Evolutionary conservation across 2,797 vertebrate species (phyloP), one percentile per base, ranked within the genome.

Genomic region (Acipenser oxyrinchus): DNA sequence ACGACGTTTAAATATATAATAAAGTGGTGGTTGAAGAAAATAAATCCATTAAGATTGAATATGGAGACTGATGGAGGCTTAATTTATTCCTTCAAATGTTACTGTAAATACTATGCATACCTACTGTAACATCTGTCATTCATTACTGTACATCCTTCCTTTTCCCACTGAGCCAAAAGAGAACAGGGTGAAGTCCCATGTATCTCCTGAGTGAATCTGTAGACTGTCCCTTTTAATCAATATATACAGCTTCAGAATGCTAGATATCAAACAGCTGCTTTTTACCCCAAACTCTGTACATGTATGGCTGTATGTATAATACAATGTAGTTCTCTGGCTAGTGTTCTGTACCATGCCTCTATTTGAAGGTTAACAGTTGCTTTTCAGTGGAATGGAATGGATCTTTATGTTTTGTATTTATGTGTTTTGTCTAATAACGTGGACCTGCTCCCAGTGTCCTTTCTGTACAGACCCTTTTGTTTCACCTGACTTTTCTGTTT

Each of bases 401-500:
- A n/a, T 7, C 15, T 58, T 58, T 58, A 7, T 58, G 15, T 58
- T 11, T 13, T 58, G 12, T 11, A 13, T 58, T 58, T 53, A 58
- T 7, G 37, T 37, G 37, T 37, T 37, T 5, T 37, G 37, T 37
- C 4, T 37, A 37, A 37, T 37, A 4, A 37, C 37, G 5, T 37
- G 11, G 66, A 69, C 60, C 57, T 65, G 49, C 6, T 59, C 48
- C 65, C 10, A 15, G 48, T 67, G 53, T n/a, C 13, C 66, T 48
- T 58, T 69, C 55, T 61, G 11, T 65, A 62, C 23, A 10, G 37
- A 51, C 7, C 60, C 0, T 37, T 2, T 66, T 63, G 63, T 58
- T 6, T 66, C 69, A 76, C 51, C 50, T 73, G 69, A 75, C 82
- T 73, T 64, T 69, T 82, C 66, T 72, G 18, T 18, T 37, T 37